Evolutionary conservation across 2,113 vertebrate species (phyloP), one percentile per base, ranked within the genome.

Genomic region (Uropsilus gracilis): DNA sequence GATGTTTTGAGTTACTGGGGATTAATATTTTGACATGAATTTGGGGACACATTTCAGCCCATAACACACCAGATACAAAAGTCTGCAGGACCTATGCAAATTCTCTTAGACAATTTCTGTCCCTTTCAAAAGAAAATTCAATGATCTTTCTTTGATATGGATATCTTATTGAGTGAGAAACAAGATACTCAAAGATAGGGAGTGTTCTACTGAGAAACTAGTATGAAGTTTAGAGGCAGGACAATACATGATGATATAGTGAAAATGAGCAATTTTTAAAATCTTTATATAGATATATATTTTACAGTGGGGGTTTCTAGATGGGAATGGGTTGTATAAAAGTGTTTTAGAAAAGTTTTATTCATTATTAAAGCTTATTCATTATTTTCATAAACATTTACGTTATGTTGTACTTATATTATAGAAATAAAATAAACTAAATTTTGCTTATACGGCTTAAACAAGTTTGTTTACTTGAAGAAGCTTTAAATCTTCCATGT

Each of bases 111-210:
- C 8, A 1, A 6, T 20, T 83, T 83, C 39, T 14, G 4, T 28
- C 26, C 46, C n/a, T 32, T 28, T 76, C 24, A 88, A 88, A 64
- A 73, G 50, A 86, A 88, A 88, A 39, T 39, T 84, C n/a, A 39
- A n/a, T 37, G 8, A 24, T 2, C 72, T 50, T 76, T 64, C 18
- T 8, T 76, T 64, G 42, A 82, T 32, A 82, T 24, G 30, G 64
- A 64, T 8, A 83, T 37, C 50, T 48, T 37, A 37, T 66, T 66
- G 32, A 64, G 12, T 28, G 13, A 66, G 61, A 66, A 69, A 37
- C 34, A 69, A 75, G 9, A 26, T n/a, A 0, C 44, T 44, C n/a
- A 22, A 0, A 7, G 63, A 50, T 20, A 64, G 11, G n/a, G 57
- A 50, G 46, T 39, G 42, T 50, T 76, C 26, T 39, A 57, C 37